Conservation (phyloP, 2,888 invertebrate species). For the Lycaena phlaeas region DNA sequence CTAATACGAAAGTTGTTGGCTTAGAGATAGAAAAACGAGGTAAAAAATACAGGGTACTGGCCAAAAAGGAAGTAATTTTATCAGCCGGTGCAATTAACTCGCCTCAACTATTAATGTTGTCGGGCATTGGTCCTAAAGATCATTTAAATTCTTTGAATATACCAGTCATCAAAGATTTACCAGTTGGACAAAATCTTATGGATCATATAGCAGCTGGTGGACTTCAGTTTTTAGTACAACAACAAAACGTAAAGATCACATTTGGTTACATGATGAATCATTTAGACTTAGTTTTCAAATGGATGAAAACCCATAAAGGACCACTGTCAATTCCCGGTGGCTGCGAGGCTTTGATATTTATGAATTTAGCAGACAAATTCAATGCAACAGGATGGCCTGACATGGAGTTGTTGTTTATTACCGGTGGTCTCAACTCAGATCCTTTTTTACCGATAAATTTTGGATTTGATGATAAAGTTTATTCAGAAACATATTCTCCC, state of each 20-base stretch:
- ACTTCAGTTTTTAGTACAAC: constrained; percentile 68
- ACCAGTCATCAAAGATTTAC: constrained; percentile 67
- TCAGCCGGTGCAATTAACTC: constrained; percentile 84
- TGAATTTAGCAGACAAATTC: constrained; percentile 73
- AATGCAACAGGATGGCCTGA: constrained; percentile 75
- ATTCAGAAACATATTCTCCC: constrained; percentile 44
- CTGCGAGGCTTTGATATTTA: constrained; percentile 77
- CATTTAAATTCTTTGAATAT: constrained; percentile 73
- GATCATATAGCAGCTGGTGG: constrained; percentile 80
- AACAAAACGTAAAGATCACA: constrained; percentile 38
- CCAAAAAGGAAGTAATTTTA: constrained; percentile 81
- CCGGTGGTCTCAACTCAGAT: constrained; percentile 67
- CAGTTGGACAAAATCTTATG: constrained; percentile 79
- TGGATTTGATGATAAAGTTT: constrained; percentile 64
- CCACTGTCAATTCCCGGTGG: constrained; percentile 77
- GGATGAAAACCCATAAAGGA: constrained; percentile 66
- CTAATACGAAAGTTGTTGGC: constrained; percentile 71
- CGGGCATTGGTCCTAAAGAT: constrained; percentile 79
- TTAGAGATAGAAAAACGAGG: constrained; percentile 72
- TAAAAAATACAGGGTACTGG: constrained; percentile 65
- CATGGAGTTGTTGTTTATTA: constrained; percentile 75
- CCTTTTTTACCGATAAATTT: constrained; percentile 61
- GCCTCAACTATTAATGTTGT: constrained; percentile 85
- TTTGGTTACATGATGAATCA: constrained; percentile 51
- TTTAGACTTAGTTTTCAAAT: constrained; percentile 61